Base-by-base conservation (phyloP, 2,888 invertebrate genomes). In the Exephanes ischioxanthus region DNA sequence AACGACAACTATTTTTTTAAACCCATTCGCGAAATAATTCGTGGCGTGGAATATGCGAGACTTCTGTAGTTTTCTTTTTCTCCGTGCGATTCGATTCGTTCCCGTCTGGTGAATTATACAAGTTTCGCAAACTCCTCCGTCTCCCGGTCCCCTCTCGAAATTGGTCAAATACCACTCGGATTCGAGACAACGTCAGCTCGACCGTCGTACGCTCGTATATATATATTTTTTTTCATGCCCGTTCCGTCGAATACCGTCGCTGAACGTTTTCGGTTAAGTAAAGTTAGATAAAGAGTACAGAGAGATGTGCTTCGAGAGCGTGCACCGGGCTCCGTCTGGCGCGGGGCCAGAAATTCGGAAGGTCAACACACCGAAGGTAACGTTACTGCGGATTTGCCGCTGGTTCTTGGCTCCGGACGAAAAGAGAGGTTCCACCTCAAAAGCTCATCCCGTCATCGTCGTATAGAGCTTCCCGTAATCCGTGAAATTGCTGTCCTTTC, bases 281-380 rank as follows among this genome's bases (percentile, higher is more conserved):
- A 66, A 75, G 66, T 58, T 58, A 58, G 58, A 58, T 22, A 58
- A 58, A 68, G 63, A 71, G 80, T 53, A 37, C 22, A 66, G 16
- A 55, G 30, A 63, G 71, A 71, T 48, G 53, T 66, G 37, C 67
- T 70, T 67, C 63, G 48, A 55, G 55, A 66, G 66, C 58, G 71
- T 33, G 51, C 72, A 80, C 71, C 58, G 75, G 77, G 61, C 81
- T 77, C 45, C 5, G 70, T 58, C 81, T 85, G 84, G 84, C 81
- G 22, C 5, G 1, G 26, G 26, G 84, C 84, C 84, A 85, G 45
- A 85, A 85, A 85, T 73, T 78, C 33, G 75, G 55, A 84, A 84
- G 84, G 77, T 85, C 84, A 85, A 85, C 78, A 85, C 77, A 85
- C 81, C 77, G 73, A 78, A 37, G 70, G 66, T 68, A 81, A 78